Evolutionary conservation across 35 echinoderm and acorn worm genomes (phyloP).

Genomic region (Heliocidaris erythrogramma): DNA sequence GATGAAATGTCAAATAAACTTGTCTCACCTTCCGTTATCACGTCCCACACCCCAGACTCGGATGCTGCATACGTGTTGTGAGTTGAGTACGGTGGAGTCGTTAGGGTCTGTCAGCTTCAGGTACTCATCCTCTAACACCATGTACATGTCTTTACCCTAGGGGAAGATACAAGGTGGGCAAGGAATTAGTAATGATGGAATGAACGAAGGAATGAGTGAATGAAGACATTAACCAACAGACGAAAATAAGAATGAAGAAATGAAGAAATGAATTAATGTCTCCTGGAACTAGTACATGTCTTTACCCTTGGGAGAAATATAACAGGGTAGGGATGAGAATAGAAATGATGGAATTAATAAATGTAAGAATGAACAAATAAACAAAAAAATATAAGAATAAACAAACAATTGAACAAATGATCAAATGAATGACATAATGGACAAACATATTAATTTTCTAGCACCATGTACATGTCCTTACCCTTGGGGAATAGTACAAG

Average conservation of each 20-base stretch:
- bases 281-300: no score
- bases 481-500: not conserved
- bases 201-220: not conserved
- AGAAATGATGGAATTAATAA: no score
- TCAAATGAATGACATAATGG: no score
- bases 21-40: slow-evolving; percentile 94
- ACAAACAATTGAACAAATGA: no score
- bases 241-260: no score
- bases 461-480: not conserved
- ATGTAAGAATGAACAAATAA: not conserved
- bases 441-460: no score
- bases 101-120: slow-evolving; percentile 88
- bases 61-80: slow-evolving; percentile 95
- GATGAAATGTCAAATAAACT: slow-evolving; percentile 11
- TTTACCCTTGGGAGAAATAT: no score
- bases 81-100: slow-evolving; percentile 89
- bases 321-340: no score
- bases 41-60: slow-evolving; percentile 96
- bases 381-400: no score
- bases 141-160: slow-evolving; percentile 99
- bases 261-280: no score
- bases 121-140: slow-evolving; percentile 96
- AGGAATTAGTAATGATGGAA: not conserved
- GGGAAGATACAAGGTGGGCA: not conserved
- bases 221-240: not conserved